phyloP scores from a whole-genome alignment of 2,888 invertebrate genomes.

The Ectobius pallidus region DNA sequence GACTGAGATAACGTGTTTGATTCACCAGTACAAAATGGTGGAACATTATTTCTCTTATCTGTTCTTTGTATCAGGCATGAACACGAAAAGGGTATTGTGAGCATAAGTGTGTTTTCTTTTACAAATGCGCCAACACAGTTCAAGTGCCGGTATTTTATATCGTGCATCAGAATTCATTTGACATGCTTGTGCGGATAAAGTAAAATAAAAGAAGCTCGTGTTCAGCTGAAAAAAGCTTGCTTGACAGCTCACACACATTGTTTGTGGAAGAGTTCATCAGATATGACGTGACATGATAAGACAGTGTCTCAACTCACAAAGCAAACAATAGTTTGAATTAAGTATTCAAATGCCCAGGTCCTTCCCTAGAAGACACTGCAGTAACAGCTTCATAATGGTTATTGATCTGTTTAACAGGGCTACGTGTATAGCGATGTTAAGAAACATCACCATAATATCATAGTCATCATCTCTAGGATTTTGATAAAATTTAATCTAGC shows the following conservation, averaged over 20 bases:
- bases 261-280: slow-evolving; percentile 13
- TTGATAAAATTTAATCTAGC: too few species aligned
- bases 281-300: slow-evolving; percentile 14
- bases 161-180: slow-evolving; percentile 8
- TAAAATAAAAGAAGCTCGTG: not conserved
- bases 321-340: not conserved
- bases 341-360: not conserved
- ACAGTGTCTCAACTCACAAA: not conserved
- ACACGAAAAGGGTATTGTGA: too few species aligned
- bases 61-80: too few species aligned
- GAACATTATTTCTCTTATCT: too few species aligned
- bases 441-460: too few species aligned
- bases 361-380: too few species aligned
- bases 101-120: not conserved
- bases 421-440: too few species aligned
- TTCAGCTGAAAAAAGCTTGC: not conserved
- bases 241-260: slow-evolving; percentile 9
- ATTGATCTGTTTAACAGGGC: too few species aligned
- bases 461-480: too few species aligned
- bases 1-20: too few species aligned
- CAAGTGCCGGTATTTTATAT: slow-evolving; percentile 3
- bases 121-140: slow-evolving; percentile 6
- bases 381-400: too few species aligned
- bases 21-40: too few species aligned
- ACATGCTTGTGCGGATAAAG: slow-evolving; percentile 11